Evolutionary conservation across 2,113 vertebrate species (phyloP), one percentile per base, ranked within the genome.

Genomic region (Phrynosoma blainvillii): DNA sequence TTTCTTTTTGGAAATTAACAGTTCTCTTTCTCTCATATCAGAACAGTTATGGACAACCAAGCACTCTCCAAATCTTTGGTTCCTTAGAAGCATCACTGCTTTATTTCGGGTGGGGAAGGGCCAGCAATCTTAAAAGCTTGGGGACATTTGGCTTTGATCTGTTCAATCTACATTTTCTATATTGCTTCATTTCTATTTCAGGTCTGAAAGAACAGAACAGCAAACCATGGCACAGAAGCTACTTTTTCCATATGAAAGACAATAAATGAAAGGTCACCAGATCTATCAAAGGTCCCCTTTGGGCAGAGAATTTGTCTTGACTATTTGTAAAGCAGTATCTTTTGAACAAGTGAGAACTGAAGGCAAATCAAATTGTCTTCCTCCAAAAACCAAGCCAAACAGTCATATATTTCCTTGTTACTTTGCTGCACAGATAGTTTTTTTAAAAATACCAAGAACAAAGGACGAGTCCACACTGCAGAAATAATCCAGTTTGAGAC

Each of bases 391-490:
- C 30, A 79, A 56, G 25, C 9, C 27, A 70, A 79, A 79, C 7
- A 40, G n/a, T 59, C 20, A 23, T 23, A 13, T 70, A 65, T 81
- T 47, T 23, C 65, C 75, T 5, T 76, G 36, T 59, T 30, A 20
- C 20, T 79, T 70, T 91, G 79, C 59, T 81, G 66, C 18, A 85
- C 4, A 47, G 14, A 75, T 32, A 89, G 80, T 76, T 75, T 62
- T 75, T 54, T 12, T 11, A 71, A 71, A 30, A 71, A 30, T 30
- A 30, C 68, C 25, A 71, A 7, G 25, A 71, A 71, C 62, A 65
- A 20, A 65, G 21, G 21, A 65, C 62, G 3, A 36, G 36, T 36
- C 36, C 36, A 36, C 36, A 36, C 36, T 36, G 36, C 36, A 36
- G 36, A 36, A 36, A 36, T 36, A 36, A 36, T 36, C 36, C 36